phyloP scores from a whole-genome alignment of 1,140 invertebrate genomes.

The Brachionus angularis region DNA sequence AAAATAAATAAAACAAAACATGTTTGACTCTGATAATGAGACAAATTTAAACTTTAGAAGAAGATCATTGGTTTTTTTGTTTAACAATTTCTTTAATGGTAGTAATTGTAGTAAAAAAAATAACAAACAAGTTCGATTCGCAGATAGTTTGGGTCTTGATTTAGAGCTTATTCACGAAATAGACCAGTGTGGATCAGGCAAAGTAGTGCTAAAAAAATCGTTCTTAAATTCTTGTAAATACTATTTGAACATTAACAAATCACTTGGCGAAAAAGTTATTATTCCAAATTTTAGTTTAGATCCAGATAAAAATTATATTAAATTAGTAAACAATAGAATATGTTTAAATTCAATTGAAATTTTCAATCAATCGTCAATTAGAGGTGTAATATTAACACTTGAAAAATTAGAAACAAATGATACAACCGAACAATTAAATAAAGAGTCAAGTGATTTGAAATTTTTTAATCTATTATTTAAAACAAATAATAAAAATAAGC shows the following conservation, averaged over 20 bases:
- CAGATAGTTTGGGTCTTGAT: constrained; percentile 21
- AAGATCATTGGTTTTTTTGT: too few species aligned
- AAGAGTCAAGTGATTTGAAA: too few species aligned
- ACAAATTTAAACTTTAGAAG: too few species aligned
- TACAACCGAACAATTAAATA: background rate
- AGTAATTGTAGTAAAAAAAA: too few species aligned
- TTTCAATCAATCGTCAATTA: constrained; percentile 9
- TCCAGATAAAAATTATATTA: background rate
- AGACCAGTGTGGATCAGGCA: too few species aligned
- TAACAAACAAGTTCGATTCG: constrained; percentile 31
- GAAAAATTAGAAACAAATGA: background rate
- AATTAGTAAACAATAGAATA: constrained; percentile 19
- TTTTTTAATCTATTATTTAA: constrained; percentile 4
- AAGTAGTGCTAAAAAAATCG: background rate
- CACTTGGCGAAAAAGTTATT: background rate
- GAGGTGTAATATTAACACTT: constrained; percentile 7
- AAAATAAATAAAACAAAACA: too few species aligned
- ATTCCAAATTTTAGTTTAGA: constrained; percentile 8
- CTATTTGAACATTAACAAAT: background rate
- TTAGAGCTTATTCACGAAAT: constrained; percentile 36
- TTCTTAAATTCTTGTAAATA: background rate
- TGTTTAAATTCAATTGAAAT: constrained; percentile 37
- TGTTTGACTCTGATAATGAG: too few species aligned
- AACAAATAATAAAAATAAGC: background rate
- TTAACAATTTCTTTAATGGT: too few species aligned